phyloP scores from a whole-genome alignment of 2,888 invertebrate genomes.

The Pachycephus smyrnensis region DNA sequence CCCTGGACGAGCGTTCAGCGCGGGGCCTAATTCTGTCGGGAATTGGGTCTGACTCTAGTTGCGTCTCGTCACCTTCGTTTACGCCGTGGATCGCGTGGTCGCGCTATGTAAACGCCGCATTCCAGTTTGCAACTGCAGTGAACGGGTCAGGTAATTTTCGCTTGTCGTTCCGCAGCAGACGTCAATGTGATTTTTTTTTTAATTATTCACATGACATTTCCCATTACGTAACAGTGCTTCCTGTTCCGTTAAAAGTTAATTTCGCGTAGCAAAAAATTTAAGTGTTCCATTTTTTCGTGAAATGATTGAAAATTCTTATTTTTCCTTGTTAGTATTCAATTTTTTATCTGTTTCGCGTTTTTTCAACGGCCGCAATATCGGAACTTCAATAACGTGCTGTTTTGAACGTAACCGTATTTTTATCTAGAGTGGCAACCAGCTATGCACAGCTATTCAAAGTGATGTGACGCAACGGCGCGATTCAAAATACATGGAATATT shows the following conservation, averaged over 20 bases:
- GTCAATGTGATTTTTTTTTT: no score
- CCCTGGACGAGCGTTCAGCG: not conserved
- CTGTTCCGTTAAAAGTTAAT: not conserved
- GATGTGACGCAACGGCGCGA: not conserved
- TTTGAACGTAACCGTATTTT: not conserved
- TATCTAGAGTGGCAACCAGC: no score
- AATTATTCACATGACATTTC: not conserved
- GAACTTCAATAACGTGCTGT: not conserved
- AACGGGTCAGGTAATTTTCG: no score
- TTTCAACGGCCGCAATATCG: not conserved
- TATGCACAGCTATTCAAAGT: not conserved
- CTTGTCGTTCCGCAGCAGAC: no score
- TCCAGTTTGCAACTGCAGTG: not conserved
- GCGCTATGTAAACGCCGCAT: not conserved
- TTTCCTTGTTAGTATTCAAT: not conserved
- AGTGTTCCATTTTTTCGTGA: not conserved
- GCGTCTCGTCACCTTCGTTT: not conserved
- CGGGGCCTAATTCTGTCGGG: not conserved
- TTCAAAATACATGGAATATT: not conserved
- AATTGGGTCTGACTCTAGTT: not conserved
- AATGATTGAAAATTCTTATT: not conserved
- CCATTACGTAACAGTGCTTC: not conserved
- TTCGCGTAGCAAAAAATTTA: not conserved
- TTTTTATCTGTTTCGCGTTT: not conserved
- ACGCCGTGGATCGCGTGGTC: not conserved